phyloP scores from a whole-genome alignment of 2,888 invertebrate genomes.

The Nephrotoma flavescens region DNA sequence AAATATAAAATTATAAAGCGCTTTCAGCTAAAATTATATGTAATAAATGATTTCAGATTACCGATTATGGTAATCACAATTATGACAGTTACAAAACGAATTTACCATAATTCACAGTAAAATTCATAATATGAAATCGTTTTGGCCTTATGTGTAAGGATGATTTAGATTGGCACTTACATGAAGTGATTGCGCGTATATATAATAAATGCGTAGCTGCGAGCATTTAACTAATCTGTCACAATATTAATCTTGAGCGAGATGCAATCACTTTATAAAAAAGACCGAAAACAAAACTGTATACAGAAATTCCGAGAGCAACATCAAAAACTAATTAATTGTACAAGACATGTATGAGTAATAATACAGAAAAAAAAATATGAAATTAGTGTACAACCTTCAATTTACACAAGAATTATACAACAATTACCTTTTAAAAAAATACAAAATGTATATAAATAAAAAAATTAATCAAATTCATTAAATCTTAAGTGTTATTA shows the following conservation, averaged over 20 bases:
- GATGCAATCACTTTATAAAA: background rate
- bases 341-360: background rate
- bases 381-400: background rate
- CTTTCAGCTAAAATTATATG: too few species aligned
- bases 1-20: too few species aligned
- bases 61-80: too few species aligned
- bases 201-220: too few species aligned
- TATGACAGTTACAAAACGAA: too few species aligned
- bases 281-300: background rate
- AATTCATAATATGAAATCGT: too few species aligned
- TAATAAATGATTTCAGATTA: too few species aligned
- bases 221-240: background rate
- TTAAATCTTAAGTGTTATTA: background rate
- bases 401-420: background rate
- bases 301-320: background rate
- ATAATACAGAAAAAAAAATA: background rate
- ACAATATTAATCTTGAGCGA: background rate
- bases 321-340: background rate
- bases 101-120: too few species aligned
- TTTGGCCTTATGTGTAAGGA: too few species aligned
- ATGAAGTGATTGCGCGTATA: too few species aligned
- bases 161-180: too few species aligned
- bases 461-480: background rate
- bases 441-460: background rate
- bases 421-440: background rate